phyloP scores from a whole-genome alignment of 2,888 invertebrate species.

The Orthosia gracilis region DNA sequence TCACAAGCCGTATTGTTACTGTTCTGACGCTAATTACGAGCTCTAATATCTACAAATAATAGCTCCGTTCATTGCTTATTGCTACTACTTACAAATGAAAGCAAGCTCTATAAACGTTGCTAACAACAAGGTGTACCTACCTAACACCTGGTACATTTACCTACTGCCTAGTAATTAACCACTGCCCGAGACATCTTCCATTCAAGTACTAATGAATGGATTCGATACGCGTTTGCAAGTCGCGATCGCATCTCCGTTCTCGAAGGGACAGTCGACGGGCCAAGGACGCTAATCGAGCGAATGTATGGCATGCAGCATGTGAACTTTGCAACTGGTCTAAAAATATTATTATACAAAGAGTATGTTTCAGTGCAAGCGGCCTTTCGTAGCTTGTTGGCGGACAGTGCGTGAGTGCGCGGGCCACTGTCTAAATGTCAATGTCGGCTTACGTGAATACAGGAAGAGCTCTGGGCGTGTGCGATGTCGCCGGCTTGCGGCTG shows the following conservation, averaged over 20 bases:
- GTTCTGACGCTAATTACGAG: slow-evolving; percentile 81
- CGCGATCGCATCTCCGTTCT: slow-evolving; percentile 73
- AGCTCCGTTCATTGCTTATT: slow-evolving; percentile 55
- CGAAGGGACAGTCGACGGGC: slow-evolving; percentile 79
- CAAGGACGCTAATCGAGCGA: slow-evolving; percentile 83
- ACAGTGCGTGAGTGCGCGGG: slow-evolving; percentile 62
- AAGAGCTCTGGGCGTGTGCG: slow-evolving; percentile 80
- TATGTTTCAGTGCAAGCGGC: slow-evolving; percentile 73
- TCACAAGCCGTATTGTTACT: slow-evolving; percentile 81
- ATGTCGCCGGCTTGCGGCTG: slow-evolving; percentile 67
- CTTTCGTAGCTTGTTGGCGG: slow-evolving; percentile 71
- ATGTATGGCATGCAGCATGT: slow-evolving; percentile 72
- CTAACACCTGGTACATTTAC: not conserved
- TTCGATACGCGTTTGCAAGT: slow-evolving; percentile 63
- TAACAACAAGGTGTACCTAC: slow-evolving; percentile 11
- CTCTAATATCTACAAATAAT: slow-evolving; percentile 75
- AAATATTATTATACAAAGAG: slow-evolving; percentile 65
- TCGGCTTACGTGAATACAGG: slow-evolving; percentile 81
- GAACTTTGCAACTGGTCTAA: slow-evolving; percentile 77
- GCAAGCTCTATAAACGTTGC: slow-evolving; percentile 35
- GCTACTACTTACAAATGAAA: slow-evolving; percentile 35
- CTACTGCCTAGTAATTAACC: slow-evolving; percentile 30
- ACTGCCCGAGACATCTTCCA: slow-evolving; percentile 52
- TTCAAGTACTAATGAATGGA: slow-evolving; percentile 64
- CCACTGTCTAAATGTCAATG: slow-evolving; percentile 86